Base-by-base conservation (phyloP, 2,113 vertebrate genomes). In the Chloebia gouldiae region DNA sequence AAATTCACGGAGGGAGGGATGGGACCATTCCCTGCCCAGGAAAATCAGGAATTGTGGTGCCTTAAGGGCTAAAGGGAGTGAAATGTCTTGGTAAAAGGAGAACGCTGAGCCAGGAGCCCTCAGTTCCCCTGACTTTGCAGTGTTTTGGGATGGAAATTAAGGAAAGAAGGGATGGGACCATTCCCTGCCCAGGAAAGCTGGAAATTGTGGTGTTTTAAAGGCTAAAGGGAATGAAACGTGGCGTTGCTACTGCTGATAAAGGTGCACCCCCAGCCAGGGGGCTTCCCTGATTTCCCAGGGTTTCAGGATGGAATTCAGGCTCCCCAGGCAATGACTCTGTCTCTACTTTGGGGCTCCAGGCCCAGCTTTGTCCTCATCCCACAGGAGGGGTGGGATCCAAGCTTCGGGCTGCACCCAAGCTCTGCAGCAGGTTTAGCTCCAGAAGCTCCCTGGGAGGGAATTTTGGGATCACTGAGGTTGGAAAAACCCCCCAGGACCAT, bases 311-410 rank as follows among this genome's bases (percentile, higher is more conserved):
- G 65, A 85, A 72, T 53, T 72, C 7, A 22, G 27, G 53, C 64
- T 70, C 28, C 68, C 25, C 53, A 7, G 7, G 31, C 11, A 18
- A 13, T 28, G 77, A 45, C 39, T 63, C 45, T 7, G 5, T 16
- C 66, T 44, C 33, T 19, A 51, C 35, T 45, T 21, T 45, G 49
- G 73, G 40, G 16, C 8, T 25, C 28, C 35, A 10, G 72, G n/a
- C n/a, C 16, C 18, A 21, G 49, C 37, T 63, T 44, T 60, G 47
- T 69, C 57, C 53, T 59, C 45, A 9, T 6, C 54, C 50, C 60
- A 3, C 7, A 10, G 40, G 1, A 31, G n/a, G 33, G 9, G 1
- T 49, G 56, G 22, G 44, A n/a, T 27, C 3, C 0, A 6, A 25
- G 33, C 59, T 56, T 20, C 20, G 42, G 45, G 22, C 44, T 44